A percentile compares a stretch with the other conserved stretches of the same genome.
Conservation (phyloP, 2,888 invertebrate species). For the Heliconius hortense region DNA sequence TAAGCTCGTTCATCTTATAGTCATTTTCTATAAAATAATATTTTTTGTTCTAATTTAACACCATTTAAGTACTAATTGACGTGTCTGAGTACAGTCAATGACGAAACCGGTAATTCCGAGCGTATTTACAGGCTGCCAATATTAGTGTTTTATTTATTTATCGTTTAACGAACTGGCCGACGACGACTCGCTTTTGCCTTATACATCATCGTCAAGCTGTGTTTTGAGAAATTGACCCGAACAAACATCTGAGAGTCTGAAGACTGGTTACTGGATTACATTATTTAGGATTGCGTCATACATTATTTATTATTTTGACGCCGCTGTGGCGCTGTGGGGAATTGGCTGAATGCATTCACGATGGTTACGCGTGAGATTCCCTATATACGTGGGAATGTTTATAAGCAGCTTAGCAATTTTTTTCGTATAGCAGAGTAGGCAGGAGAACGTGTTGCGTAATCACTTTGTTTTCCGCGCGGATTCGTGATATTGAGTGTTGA, state of each 20-base stretch:
- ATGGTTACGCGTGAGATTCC: neutral
- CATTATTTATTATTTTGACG: constrained; percentile 15
- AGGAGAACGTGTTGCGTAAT: neutral
- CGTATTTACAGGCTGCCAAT: constrained; percentile 25
- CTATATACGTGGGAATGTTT: neutral
- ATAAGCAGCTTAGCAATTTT: neutral
- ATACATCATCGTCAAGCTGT: constrained; percentile 18
- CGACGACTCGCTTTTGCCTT: constrained; percentile 8
- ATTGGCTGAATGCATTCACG: neutral
- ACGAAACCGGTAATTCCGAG: constrained; percentile 16
- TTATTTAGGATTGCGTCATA: constrained; percentile 22
- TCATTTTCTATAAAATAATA: neutral
- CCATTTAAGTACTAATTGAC: constrained; percentile 8
- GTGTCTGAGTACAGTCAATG: neutral
- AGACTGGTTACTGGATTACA: constrained; percentile 28
- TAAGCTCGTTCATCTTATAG: constrained; percentile 60
- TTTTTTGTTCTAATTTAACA: neutral
- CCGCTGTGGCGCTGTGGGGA: neutral
- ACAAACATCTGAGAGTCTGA: constrained; percentile 15
- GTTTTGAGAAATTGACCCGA: constrained; percentile 28
- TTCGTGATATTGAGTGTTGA: neutral
- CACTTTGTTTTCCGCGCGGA: neutral
- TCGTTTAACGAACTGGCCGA: constrained; percentile 29
- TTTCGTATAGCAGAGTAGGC: neutral
- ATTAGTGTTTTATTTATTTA: constrained; percentile 31